phyloP scores from a whole-genome alignment of 2,113 vertebrate genomes.

The Mus spicilegus region DNA sequence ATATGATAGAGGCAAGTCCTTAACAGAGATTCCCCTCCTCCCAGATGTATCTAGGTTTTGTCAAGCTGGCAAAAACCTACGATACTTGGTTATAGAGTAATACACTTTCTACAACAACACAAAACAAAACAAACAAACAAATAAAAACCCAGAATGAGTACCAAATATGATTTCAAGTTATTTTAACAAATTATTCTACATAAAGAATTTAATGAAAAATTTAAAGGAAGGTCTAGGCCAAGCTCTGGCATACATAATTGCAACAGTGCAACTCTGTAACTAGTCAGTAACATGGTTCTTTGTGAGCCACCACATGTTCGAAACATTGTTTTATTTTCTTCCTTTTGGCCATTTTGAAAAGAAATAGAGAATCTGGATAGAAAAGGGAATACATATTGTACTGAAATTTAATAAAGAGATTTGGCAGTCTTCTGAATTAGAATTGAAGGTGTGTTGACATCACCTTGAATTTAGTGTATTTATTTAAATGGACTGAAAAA shows the following conservation, averaged over 20 bases:
- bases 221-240: constrained; percentile 21
- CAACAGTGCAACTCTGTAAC: constrained; percentile 17
- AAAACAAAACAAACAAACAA: not conserved
- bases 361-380: constrained; percentile 37
- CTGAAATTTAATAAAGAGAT: constrained; percentile 66
- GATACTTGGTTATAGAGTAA: not conserved
- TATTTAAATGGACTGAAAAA: constrained; percentile 45
- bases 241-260: not conserved
- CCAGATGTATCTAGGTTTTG: not conserved
- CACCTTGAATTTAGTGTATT: constrained; percentile 35
- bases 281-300: not conserved
- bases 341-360: constrained; percentile 52
- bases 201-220: constrained; percentile 48
- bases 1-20: not conserved
- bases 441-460: constrained; percentile 48
- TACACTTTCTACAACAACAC: not conserved
- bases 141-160: not conserved
- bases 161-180: constrained; percentile 8
- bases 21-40: not conserved
- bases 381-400: not conserved
- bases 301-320: constrained; percentile 34
- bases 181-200: constrained; percentile 5
- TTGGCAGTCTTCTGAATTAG: constrained; percentile 41
- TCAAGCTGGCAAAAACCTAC: not conserved
- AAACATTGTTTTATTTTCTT: constrained; percentile 62